phyloP scores from a whole-genome alignment of 2,113 vertebrate genomes.

The Pteronura brasiliensis region DNA sequence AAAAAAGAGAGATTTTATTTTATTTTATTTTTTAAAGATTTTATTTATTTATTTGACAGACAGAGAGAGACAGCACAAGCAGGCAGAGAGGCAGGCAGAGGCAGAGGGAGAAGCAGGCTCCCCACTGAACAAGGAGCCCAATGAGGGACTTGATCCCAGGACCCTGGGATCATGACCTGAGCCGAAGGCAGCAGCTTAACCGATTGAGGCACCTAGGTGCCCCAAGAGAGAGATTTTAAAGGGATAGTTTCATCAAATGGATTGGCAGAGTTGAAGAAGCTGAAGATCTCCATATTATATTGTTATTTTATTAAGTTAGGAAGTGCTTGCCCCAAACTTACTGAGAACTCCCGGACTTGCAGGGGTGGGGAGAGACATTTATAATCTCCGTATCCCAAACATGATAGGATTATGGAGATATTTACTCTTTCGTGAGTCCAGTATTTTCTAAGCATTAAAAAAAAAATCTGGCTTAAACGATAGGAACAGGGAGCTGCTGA shows the following conservation, averaged over 20 bases:
- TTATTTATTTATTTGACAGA: too few relatives aligned
- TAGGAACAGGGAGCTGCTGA: background rate
- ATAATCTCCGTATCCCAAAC: background rate
- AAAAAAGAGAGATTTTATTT: background rate
- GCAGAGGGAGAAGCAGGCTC: too few relatives aligned
- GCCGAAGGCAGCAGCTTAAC: too few relatives aligned
- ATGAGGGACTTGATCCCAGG: too few relatives aligned
- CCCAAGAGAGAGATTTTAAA: background rate
- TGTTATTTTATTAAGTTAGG: background rate
- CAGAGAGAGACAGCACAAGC: too few relatives aligned
- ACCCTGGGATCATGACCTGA: too few relatives aligned
- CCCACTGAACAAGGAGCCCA: background rate
- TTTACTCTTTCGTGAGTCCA: constrained; percentile 15
- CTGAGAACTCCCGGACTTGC: background rate
- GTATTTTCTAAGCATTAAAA: background rate
- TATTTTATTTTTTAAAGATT: too few relatives aligned
- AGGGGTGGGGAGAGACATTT: background rate
- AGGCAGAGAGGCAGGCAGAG: too few relatives aligned
- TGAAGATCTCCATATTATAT: background rate
- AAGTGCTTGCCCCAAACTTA: background rate
- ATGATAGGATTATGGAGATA: background rate
- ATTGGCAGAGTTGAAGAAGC: background rate
- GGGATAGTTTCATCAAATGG: background rate
- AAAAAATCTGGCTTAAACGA: background rate
- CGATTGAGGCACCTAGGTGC: too few relatives aligned